Conservation (phyloP, 2,888 invertebrate genomes). For the Orthosia gracilis region DNA sequence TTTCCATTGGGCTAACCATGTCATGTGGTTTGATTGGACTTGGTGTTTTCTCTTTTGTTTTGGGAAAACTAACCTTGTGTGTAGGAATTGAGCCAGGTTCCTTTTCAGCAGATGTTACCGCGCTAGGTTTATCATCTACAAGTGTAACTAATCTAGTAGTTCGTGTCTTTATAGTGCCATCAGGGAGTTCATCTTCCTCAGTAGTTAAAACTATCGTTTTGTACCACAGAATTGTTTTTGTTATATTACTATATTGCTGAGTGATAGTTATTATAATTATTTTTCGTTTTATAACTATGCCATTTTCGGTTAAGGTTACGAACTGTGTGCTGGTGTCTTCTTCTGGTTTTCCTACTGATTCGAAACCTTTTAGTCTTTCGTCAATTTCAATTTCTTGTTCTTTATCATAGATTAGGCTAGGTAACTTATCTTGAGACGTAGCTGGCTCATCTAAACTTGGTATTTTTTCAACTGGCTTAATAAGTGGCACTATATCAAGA, state of each 20-base stretch:
- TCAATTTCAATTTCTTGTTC: slow-evolving; percentile 44
- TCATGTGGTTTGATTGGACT: slow-evolving; percentile 32
- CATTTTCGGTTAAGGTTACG: slow-evolving; percentile 32
- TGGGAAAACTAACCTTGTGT: not conserved
- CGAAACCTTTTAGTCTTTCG: slow-evolving; percentile 58
- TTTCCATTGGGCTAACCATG: slow-evolving; percentile 25
- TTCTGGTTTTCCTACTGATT: slow-evolving; percentile 45
- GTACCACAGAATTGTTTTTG: slow-evolving; percentile 34
- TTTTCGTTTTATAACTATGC: slow-evolving; percentile 41
- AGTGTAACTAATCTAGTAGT: slow-evolving; percentile 47
- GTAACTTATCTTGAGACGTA: slow-evolving; percentile 13
- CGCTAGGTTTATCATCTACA: slow-evolving; percentile 29
- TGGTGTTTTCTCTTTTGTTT: slow-evolving; percentile 9
- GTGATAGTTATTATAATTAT: slow-evolving; percentile 18
- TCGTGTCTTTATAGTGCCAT: slow-evolving; percentile 50
- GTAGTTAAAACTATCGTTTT: slow-evolving; percentile 54
- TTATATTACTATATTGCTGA: slow-evolving; percentile 57
- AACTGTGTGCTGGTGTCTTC: slow-evolving; percentile 29
- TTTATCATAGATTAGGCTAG: slow-evolving; percentile 40
- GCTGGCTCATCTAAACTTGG: not conserved
- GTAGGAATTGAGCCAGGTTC: not conserved
- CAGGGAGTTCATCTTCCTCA: slow-evolving; percentile 61
- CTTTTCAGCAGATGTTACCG: slow-evolving; percentile 5
- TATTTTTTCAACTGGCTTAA: slow-evolving; percentile 16
- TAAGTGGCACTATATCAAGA: not conserved